Base-by-base conservation (phyloP, 2,113 vertebrate species). In the Zingel zingel region DNA sequence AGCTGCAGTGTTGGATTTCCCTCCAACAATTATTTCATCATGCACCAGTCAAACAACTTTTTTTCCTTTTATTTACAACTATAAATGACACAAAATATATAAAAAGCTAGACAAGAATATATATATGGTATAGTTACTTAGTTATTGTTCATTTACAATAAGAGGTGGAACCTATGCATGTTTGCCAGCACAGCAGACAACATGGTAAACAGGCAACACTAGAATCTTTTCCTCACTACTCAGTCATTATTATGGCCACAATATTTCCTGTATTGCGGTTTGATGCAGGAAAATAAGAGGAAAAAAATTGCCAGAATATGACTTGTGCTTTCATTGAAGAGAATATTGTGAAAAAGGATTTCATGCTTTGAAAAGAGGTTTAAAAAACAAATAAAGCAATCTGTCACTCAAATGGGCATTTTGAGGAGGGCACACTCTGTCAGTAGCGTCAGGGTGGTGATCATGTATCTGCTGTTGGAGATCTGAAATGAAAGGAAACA, bases 341-440 rank as follows among this genome's bases (percentile, higher is more conserved):
- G 3, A 39, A 33, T 48, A 30, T 19, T 51, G 13, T 11, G 11
- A 15, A 54, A 71, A 47, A 59, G 2, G 2, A 57, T 45, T n/a
- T 51, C 12, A 70, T 48, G 57, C 15, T 25, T 14, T 27, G 3
- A 75, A 69, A 27, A 51, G 9, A 13, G 54, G 1, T 27, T 64
- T 43, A 47, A 54, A 63, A 30, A 77, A 43, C 13, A 25, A n/a
- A 30, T 56, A 18, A 23, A 45, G 2, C 0, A 51, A 36, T 21
- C 39, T 21, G 36, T 23, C 13, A 13, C 4, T 93, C 81, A 95
- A 61, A 95, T 76, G 15, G 94, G 94, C 92, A 95, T 95, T 86
- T 93, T 95, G 23, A 93, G 86, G 33, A 96, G 88, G 45, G 95
- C 95, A 10, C 91, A 95, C 92, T 99, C 98, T 1, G 97, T 99